A percentile compares a stretch with the other conserved stretches of the same genome.
Conservation (phyloP, 1,140 invertebrate species). For the Zaprionus taronus region DNA sequence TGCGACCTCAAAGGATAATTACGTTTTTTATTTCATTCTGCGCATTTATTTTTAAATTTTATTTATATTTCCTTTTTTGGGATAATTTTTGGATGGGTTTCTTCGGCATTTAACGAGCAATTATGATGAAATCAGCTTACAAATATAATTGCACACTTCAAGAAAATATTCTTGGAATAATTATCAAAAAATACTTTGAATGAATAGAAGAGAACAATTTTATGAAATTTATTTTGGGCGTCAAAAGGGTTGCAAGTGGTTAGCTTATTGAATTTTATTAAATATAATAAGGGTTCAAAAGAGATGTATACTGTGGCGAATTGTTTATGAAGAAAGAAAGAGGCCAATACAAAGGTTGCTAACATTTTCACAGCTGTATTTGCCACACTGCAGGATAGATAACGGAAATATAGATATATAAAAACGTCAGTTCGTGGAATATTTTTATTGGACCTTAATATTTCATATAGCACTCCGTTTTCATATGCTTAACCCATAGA, state of each 20-base stretch:
- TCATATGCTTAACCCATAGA: slow-evolving; percentile 26
- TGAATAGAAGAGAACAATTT: not conserved
- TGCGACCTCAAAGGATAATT: slow-evolving; percentile 61
- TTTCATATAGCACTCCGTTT: not conserved
- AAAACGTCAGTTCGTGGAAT: too few relatives aligned
- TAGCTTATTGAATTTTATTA: not conserved
- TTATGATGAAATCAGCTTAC: slow-evolving; percentile 32
- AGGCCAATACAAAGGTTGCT: not conserved
- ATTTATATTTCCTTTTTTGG: not conserved
- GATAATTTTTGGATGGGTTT: slow-evolving; percentile 23
- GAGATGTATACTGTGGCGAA: not conserved
- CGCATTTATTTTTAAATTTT: slow-evolving; percentile 4
- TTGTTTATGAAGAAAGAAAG: not conserved
- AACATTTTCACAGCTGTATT: too few relatives aligned
- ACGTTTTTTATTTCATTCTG: slow-evolving; percentile 22
- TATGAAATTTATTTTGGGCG: not conserved
- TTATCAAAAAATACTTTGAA: not conserved
- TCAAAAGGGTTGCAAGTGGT: not conserved
- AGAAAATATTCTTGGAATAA: slow-evolving; percentile 13
- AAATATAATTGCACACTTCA: slow-evolving; percentile 35
- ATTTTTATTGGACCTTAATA: not conserved
- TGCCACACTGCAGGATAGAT: too few relatives aligned
- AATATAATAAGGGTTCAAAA: not conserved
- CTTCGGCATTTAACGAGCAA: slow-evolving; percentile 40
- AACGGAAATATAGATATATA: too few relatives aligned